Base-by-base conservation (phyloP, 2,113 vertebrate species). In the Setophaga coronata region DNA sequence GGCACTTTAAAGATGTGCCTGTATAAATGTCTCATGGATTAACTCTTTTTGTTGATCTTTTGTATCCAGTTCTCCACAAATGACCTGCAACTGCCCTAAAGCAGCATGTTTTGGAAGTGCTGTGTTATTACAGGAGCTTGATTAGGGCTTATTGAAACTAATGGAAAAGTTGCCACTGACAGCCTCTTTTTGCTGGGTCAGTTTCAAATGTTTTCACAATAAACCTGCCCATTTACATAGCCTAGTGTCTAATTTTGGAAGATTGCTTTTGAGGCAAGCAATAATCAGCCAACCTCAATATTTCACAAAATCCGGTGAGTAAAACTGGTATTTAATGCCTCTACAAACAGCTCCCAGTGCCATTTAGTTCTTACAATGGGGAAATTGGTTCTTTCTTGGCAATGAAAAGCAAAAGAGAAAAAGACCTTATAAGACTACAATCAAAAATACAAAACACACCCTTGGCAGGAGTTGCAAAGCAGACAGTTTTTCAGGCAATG, bases 371-470 rank as follows among this genome's bases (percentile, higher is more conserved):
- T 74, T 65, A 93, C 65, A 66, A 71, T 64, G 14, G 80, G 62
- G 74, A 93, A 91, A 97, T 50, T 33, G 54, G 70, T 69, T 93
- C 73, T 87, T 96, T 89, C 60, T 72, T 72, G 33, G 45, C 56
- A 74, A 58, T 12, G 58, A 89, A 85, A 89, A 72, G 51, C 31
- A 60, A 20, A 40, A 58, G 19, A 82, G 70, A 89, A 89, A 93
- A 77, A 71, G 71, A 90, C 66, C 70, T 79, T 77, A 54, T 29
- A 88, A 93, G 60, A 33, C 64, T 92, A 69, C 81, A 93, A 95
- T 91, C 64, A 96, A 93, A 97, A 95, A 85, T 28, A 95, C 76
- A 95, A 92, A 93, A 67, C n/a, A 70, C 33, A 77, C 36, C 60
- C 67, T 95, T 81, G 42, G 53, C 91, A 70, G 38, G 90, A 89